A percentile compares a stretch with the other conserved stretches of the same genome.
phyloP scores from a whole-genome alignment of 2,888 invertebrate species.

The Calameuta filiformis region DNA sequence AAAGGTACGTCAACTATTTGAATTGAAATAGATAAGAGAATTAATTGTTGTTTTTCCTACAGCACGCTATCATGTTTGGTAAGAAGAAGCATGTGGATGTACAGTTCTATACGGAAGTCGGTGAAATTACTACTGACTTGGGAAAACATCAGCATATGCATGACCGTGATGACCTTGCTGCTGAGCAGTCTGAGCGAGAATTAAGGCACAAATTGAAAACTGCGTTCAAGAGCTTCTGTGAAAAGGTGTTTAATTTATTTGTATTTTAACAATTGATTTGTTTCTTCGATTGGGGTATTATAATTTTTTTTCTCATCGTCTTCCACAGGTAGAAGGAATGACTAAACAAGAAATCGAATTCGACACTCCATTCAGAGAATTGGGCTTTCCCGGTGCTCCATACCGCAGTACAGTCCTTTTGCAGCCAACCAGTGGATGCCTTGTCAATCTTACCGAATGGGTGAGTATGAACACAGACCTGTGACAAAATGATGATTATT shows the following conservation, averaged over 20 bases:
- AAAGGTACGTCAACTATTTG: conserved; percentile 70
- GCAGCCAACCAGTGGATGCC: conserved; percentile 97
- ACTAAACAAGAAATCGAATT: conserved; percentile 98
- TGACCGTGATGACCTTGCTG: conserved; percentile 97
- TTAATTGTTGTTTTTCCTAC: conserved; percentile 31
- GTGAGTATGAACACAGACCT: conserved; percentile 59
- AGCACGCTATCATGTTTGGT: conserved; percentile 99
- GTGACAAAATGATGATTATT: background rate
- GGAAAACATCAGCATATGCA: conserved; percentile 99
- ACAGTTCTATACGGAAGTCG: conserved; percentile 99
- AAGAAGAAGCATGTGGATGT: conserved; percentile 99
- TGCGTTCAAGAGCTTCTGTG: conserved; percentile 98
- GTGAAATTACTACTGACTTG: conserved; percentile 98
- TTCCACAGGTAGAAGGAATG: conserved; percentile 81
- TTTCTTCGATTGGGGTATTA: background rate
- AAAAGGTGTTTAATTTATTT: conserved; percentile 74
- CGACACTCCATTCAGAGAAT: conserved; percentile 97
- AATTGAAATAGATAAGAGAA: background rate
- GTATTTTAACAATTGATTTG: background rate
- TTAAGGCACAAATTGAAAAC: conserved; percentile 95
- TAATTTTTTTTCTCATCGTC: background rate
- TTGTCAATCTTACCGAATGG: conserved; percentile 98
- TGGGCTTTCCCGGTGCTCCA: conserved; percentile 98
- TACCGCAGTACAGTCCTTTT: conserved; percentile 95
- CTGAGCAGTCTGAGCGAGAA: conserved; percentile 98